These are phyloP conservation scores for Drosophila grimshawi DNA, from an alignment of 1,140 invertebrate species.

Conservation along the genomic window DNA sequence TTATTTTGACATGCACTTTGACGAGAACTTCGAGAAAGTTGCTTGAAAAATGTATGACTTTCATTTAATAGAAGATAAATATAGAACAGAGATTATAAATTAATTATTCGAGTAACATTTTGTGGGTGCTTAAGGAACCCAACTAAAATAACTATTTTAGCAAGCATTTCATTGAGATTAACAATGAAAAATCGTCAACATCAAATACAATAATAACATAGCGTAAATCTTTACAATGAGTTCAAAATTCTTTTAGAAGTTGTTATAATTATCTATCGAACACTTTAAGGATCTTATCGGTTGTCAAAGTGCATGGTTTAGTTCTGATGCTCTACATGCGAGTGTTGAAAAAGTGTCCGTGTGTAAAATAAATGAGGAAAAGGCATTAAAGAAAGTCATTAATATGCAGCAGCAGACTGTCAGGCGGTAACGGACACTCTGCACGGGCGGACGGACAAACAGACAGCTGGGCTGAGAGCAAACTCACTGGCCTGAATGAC, in stretches of 20 bases:
- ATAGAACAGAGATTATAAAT: too few relatives aligned
- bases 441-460: constrained; percentile 37
- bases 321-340: constrained; percentile 27
- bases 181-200: not conserved
- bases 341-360: constrained; percentile 62
- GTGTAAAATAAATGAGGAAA: constrained; percentile 82
- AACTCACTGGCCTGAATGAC: constrained; percentile 38
- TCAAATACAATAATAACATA: too few relatives aligned
- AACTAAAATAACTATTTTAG: too few relatives aligned
- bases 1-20: too few relatives aligned
- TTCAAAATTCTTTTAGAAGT: too few relatives aligned
- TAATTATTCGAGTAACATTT: too few relatives aligned
- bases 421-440: constrained; percentile 69
- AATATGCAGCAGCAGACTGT: constrained; percentile 80
- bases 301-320: constrained; percentile 29
- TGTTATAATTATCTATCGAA: too few relatives aligned
- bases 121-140: not conserved
- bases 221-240: not conserved
- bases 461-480: constrained; percentile 51
- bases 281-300: not conserved
- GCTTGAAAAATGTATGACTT: too few relatives aligned
- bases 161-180: not conserved
- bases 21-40: too few relatives aligned
- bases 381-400: constrained; percentile 83
- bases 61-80: too few relatives aligned